These are phyloP conservation scores for Melinopterus prodromus DNA, from an alignment of 2,888 invertebrate species.

Conservation along the genomic window DNA sequence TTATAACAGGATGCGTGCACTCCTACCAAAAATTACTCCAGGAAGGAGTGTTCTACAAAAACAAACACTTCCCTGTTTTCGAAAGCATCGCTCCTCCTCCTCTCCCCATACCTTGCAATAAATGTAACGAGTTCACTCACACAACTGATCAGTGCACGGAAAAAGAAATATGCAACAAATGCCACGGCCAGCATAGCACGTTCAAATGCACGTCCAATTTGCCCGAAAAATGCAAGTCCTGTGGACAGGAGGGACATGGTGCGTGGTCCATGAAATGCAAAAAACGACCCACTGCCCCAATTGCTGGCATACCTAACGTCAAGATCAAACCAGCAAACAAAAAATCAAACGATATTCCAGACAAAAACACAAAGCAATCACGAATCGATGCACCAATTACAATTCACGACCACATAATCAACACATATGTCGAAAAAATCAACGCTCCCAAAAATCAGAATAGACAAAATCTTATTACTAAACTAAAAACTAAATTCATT, in stretches of 20 bases:
- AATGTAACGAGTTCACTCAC: constrained; percentile 16
- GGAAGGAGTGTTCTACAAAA: not conserved
- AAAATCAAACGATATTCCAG: constrained; percentile 5
- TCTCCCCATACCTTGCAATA: not conserved
- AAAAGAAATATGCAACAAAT: not conserved
- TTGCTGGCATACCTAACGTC: not conserved
- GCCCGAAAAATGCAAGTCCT: constrained; percentile 7
- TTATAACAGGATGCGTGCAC: not conserved
- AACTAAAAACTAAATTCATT: too few species aligned
- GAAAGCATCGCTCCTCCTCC: constrained; percentile 16
- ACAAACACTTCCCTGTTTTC: not conserved
- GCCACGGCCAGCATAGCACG: not conserved
- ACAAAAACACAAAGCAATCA: not conserved
- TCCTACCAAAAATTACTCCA: constrained; percentile 9
- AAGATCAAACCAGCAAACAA: constrained; percentile 7
- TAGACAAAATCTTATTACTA: not conserved
- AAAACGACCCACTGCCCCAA: not conserved
- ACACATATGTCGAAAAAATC: not conserved
- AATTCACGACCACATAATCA: constrained; percentile 9
- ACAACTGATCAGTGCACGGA: not conserved
- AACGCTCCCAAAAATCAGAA: not conserved
- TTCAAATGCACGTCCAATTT: not conserved
- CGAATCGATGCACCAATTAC: not conserved
- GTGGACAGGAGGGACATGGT: not conserved
- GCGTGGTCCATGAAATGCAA: constrained; percentile 12